Evolutionary conservation across 2,113 vertebrate genomes (phyloP).

Genomic region (Aegotheles bennettii): DNA sequence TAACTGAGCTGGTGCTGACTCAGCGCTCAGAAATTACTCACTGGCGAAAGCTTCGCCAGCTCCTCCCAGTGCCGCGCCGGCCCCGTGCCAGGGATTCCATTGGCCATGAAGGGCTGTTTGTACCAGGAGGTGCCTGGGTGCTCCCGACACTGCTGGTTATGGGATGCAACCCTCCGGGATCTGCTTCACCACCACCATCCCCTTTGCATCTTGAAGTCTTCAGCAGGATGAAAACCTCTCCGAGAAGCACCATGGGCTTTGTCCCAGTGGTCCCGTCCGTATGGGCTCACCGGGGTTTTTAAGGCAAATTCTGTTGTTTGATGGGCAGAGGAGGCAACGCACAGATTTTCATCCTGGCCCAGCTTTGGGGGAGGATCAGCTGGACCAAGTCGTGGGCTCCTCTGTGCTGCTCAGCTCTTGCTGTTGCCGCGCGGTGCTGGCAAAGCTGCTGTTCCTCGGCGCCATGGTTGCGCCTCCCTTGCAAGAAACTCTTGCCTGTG

Average conservation of each 20-base stretch:
- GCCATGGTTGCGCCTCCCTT: accelerated
- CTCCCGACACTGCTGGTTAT: accelerated
- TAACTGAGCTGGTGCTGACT: neutral
- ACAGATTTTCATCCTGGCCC: neutral
- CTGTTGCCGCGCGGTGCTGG: accelerated
- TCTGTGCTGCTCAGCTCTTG: neutral
- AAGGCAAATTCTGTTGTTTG: neutral
- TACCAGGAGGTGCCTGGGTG: neutral
- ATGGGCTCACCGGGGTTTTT: accelerated
- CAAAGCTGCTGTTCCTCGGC: neutral
- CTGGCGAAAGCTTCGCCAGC: neutral
- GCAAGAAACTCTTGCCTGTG: neutral
- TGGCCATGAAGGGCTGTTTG: neutral
- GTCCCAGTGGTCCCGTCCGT: neutral
- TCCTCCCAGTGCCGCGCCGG: neutral
- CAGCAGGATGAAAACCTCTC: neutral
- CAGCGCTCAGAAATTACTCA: neutral
- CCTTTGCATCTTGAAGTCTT: accelerated
- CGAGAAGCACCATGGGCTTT: neutral
- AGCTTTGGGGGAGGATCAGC: neutral
- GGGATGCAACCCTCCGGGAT: accelerated
- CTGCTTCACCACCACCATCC: accelerated
- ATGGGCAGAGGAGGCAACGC: neutral
- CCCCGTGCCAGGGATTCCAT: neutral
- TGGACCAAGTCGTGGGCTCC: neutral